A percentile compares a stretch with the other conserved stretches of the same genome.
Conservation (phyloP, 2,113 vertebrate genomes). For the Phyllopteryx taeniolatus region DNA sequence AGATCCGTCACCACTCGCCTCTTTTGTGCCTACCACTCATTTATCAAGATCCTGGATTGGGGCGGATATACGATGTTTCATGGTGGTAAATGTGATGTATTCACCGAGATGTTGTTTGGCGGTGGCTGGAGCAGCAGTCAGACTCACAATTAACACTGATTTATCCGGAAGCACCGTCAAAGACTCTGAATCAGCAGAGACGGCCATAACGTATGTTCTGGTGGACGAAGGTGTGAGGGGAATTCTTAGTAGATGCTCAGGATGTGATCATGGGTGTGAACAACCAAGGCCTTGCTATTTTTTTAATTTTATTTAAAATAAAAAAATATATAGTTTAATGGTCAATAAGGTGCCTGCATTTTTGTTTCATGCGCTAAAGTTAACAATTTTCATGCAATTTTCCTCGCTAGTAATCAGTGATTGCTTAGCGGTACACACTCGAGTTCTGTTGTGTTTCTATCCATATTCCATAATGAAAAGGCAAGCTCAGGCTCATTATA, state of each 20-base stretch:
- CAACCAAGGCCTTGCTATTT: neutral
- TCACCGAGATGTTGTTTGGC: constrained; percentile 38
- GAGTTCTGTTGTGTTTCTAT: constrained; percentile 17
- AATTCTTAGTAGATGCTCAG: constrained; percentile 24
- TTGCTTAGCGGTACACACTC: neutral
- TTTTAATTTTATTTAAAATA: neutral
- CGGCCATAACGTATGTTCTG: constrained; percentile 31
- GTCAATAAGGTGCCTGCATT: neutral
- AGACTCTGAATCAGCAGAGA: constrained; percentile 40
- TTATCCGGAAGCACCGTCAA: constrained; percentile 32
- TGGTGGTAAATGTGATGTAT: constrained; percentile 64
- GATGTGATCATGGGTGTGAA: constrained; percentile 1
- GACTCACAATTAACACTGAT: constrained; percentile 53
- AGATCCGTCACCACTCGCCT: constrained; percentile 57
- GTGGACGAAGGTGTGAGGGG: constrained; percentile 5
- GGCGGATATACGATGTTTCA: constrained; percentile 33
- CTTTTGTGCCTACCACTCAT: constrained; percentile 50
- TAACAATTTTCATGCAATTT: neutral
- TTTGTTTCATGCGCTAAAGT: neutral
- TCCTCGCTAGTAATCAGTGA: neutral
- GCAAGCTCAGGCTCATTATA: constrained; percentile 36
- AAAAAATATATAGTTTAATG: neutral
- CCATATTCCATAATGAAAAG: constrained; percentile 13
- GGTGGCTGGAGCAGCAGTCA: constrained; percentile 38
- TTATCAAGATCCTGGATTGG: constrained; percentile 42